phyloP scores from a whole-genome alignment of 2,888 invertebrate genomes.

The Ischnus inquisitorius region DNA sequence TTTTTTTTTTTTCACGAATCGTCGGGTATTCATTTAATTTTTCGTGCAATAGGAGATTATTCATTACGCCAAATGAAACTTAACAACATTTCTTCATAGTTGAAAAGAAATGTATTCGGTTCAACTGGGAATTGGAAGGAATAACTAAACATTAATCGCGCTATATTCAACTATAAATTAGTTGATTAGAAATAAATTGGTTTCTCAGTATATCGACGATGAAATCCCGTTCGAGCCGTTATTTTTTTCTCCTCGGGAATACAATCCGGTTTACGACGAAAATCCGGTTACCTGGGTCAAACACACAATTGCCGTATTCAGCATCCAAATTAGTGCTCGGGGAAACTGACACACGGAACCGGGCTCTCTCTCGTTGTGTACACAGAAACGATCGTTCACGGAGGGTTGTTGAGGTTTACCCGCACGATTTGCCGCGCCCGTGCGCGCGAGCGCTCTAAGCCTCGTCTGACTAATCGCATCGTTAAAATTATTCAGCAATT shows the following conservation, averaged over 20 bases:
- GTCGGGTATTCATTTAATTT: no score
- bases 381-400: not conserved
- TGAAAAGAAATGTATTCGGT: no score
- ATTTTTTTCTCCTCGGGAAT: not conserved
- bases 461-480: conserved; percentile 21
- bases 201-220: no score
- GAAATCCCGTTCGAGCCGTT: not conserved
- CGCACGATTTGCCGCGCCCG: not conserved
- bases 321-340: conserved; percentile 13
- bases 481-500: not conserved
- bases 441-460: not conserved
- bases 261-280: not conserved
- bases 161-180: no score
- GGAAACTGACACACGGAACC: not conserved
- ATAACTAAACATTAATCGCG: no score
- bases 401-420: conserved; percentile 19
- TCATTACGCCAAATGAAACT: no score
- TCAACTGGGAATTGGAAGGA: no score
- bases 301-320: conserved; percentile 12
- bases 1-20: no score
- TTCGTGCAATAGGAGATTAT: no score
- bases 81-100: no score
- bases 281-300: not conserved
- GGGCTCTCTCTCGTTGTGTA: not conserved
- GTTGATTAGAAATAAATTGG: no score